Conservation (phyloP, 2,113 vertebrate genomes). For the Sinosuthora webbiana region DNA sequence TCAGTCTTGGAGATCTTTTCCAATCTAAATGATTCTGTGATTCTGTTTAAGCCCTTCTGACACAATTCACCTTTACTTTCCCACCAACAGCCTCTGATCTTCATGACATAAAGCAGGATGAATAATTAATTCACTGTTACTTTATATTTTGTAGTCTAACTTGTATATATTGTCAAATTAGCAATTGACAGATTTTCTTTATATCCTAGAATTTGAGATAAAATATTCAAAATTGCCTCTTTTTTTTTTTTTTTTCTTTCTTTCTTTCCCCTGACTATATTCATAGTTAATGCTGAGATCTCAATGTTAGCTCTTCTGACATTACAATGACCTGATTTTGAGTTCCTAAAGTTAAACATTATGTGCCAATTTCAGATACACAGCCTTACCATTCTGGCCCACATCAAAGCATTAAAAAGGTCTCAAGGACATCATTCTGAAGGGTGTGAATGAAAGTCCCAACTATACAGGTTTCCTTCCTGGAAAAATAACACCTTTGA, state of each 20-base stretch:
- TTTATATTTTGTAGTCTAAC: not conserved
- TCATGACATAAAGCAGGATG: not conserved
- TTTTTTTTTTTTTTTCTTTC: not conserved
- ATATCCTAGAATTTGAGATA: not conserved
- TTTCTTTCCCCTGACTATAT: not conserved
- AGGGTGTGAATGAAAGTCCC: not conserved
- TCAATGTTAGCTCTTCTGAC: not conserved
- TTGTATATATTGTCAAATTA: not conserved
- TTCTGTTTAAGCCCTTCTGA: not conserved
- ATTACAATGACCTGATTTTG: not conserved
- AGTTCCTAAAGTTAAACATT: not conserved
- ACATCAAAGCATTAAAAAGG: not conserved
- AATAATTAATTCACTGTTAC: not conserved
- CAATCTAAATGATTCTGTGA: not conserved
- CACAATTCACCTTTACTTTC: not conserved
- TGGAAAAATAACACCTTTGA: not conserved
- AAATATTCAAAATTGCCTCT: not conserved
- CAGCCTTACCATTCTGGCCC: not conserved
- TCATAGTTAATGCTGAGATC: not conserved
- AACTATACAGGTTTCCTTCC: not conserved
- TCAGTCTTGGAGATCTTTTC: not conserved
- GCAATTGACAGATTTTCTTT: not conserved
- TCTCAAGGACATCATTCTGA: not conserved
- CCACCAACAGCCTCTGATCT: not conserved
- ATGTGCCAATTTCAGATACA: not conserved